These are phyloP conservation scores for Seira musarum DNA, from an alignment of 2,888 invertebrate species.

Conservation along the genomic window DNA sequence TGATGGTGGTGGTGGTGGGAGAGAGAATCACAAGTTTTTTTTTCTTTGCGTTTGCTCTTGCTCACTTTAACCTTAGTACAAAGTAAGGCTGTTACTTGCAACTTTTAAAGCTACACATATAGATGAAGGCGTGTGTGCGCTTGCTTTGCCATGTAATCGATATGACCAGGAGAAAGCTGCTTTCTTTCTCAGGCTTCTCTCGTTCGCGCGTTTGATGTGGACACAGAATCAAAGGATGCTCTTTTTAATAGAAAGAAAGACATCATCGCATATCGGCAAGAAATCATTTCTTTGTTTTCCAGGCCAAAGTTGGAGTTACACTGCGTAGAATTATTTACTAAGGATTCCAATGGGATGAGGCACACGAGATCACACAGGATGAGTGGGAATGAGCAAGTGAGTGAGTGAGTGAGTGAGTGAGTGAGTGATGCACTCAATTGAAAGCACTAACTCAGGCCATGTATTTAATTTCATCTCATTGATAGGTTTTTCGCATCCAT, in stretches of 20 bases:
- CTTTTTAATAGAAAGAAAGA: not conserved
- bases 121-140: constrained; percentile 67
- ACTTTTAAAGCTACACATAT: constrained; percentile 20
- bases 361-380: no score
- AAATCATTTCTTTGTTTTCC: not conserved
- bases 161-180: constrained; percentile 66
- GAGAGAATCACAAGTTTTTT: constrained; percentile 60
- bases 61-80: constrained; percentile 44
- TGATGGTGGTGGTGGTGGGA: constrained; percentile 14
- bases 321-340: no score
- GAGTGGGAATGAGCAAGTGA: no score
- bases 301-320: no score
- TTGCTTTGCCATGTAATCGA: constrained; percentile 69
- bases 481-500: no score
- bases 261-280: not conserved
- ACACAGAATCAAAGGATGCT: constrained; percentile 11
- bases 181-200: constrained; percentile 42
- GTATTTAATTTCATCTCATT: no score
- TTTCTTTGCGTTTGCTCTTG: constrained; percentile 43
- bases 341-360: no score
- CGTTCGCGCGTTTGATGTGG: constrained; percentile 7
- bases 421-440: no score
- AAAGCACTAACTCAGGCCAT: no score
- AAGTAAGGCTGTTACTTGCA: constrained; percentile 29
- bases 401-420: no score